Percentiles rank a stretch among this genome's conserved stretches.
Evolutionary conservation across 23 tunicate genomes (phyloP).

Genomic region (Aplidium turbinatum): DNA sequence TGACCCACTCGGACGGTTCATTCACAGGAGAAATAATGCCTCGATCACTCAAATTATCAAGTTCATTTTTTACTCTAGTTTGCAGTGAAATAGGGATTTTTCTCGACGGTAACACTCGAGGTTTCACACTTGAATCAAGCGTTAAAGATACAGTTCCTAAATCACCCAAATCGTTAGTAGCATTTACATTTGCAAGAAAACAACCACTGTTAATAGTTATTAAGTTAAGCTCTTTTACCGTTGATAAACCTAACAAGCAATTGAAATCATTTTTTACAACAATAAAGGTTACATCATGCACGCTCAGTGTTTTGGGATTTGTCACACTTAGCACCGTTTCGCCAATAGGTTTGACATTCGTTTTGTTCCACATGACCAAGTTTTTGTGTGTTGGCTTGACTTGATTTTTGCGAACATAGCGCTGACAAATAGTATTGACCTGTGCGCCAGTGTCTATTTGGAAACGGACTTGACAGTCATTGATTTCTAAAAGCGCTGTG

Average conservation of each 20-base stretch:
- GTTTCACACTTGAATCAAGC: slow-evolving; percentile 9
- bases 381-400: neutral
- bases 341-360: slow-evolving; percentile 26
- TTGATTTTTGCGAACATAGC: slow-evolving; percentile 24
- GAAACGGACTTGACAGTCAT: slow-evolving; percentile 18
- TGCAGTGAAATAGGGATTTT: slow-evolving; percentile 17
- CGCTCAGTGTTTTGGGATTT: neutral
- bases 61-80: slow-evolving; percentile 9
- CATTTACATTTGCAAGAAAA: slow-evolving; percentile 5
- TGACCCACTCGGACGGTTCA: slow-evolving; percentile 24
- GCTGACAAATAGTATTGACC: slow-evolving; percentile 29
- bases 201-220: slow-evolving; percentile 6
- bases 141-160: slow-evolving; percentile 7
- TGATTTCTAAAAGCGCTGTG: slow-evolving; percentile 17
- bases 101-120: slow-evolving; percentile 3
- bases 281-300: neutral
- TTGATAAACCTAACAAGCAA: slow-evolving; percentile 10
- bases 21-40: slow-evolving; percentile 3
- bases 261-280: slow-evolving; percentile 27
- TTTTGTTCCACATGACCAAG: slow-evolving; percentile 30
- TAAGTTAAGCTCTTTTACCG: slow-evolving; percentile 7
- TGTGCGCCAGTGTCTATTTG: slow-evolving; percentile 30
- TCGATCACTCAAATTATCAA: neutral
- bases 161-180: slow-evolving; percentile 5
- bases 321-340: slow-evolving; percentile 4